Percentiles rank a stretch among this genome's conserved stretches.
Conservation (phyloP, 2,113 vertebrate genomes). For the Labrus mixtus region DNA sequence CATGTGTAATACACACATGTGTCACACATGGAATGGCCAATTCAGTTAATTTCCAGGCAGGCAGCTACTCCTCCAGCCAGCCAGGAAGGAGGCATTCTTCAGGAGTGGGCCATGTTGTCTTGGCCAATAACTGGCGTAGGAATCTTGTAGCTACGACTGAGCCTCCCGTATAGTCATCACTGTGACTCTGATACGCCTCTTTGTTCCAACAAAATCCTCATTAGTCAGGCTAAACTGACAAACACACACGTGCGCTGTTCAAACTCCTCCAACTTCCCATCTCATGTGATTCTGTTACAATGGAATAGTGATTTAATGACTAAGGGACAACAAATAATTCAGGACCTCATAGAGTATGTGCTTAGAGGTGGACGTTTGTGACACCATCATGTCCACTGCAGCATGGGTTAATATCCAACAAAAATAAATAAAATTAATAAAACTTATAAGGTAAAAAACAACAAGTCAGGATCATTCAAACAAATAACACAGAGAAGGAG, state of each 20-base stretch:
- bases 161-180: conserved; percentile 29
- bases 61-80: conserved; percentile 38
- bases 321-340: conserved; percentile 24
- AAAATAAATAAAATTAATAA: neutral
- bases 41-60: conserved; percentile 72
- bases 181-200: conserved; percentile 46
- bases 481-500: no score
- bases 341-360: conserved; percentile 2
- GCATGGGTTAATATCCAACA: neutral
- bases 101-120: conserved; percentile 29
- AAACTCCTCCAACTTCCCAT: conserved; percentile 22
- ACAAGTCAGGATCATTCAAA: no score
- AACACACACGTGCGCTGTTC: conserved; percentile 9
- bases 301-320: conserved; percentile 50
- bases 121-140: conserved; percentile 17
- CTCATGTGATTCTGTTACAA: conserved; percentile 36
- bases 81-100: conserved; percentile 58
- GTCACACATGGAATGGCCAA: conserved; percentile 52
- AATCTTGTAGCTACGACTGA: conserved; percentile 35
- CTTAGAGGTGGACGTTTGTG: neutral
- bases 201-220: conserved; percentile 62
- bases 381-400: neutral
- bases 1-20: conserved; percentile 70
- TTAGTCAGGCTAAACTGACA: conserved; percentile 61
- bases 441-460: conserved; percentile 1